Conservation (phyloP, 2,113 vertebrate species). For the Conger conger region DNA sequence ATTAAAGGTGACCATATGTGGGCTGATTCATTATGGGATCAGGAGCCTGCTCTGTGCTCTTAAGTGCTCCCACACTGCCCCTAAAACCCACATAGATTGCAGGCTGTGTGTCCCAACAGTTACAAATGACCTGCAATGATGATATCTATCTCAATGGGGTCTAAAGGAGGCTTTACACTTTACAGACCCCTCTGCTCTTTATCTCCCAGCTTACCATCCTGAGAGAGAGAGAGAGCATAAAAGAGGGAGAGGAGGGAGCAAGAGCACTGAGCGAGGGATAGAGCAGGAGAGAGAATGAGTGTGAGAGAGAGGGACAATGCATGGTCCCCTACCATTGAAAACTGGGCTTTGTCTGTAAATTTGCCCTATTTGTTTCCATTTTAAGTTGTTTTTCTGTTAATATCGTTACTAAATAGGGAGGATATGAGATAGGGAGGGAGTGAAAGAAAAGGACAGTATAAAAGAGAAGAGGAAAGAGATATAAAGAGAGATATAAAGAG, state of each 20-base stretch:
- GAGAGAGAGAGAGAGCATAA: too few species aligned
- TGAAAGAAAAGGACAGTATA: neutral
- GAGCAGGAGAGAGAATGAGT: neutral
- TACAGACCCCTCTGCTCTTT: neutral
- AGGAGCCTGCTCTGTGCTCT: neutral
- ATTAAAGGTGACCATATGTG: slow-evolving; percentile 18
- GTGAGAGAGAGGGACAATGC: neutral
- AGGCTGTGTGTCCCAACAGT: neutral
- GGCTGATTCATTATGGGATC: slow-evolving; percentile 14
- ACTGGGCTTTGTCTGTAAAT: neutral
- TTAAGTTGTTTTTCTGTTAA: neutral
- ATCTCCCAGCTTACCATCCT: neutral
- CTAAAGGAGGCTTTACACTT: neutral
- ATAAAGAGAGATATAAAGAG: neutral
- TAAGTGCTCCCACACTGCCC: neutral
- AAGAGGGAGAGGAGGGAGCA: too few species aligned
- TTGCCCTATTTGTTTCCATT: neutral
- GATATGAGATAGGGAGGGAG: neutral
- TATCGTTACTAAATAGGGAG: neutral
- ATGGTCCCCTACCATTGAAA: neutral
- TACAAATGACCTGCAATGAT: neutral
- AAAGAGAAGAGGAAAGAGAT: neutral
- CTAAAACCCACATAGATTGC: neutral
- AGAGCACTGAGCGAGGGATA: neutral
- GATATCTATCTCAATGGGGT: neutral